Evolutionary conservation across 2,888 invertebrate genomes (phyloP).

Genomic region (Sclerodermus sp.): DNA sequence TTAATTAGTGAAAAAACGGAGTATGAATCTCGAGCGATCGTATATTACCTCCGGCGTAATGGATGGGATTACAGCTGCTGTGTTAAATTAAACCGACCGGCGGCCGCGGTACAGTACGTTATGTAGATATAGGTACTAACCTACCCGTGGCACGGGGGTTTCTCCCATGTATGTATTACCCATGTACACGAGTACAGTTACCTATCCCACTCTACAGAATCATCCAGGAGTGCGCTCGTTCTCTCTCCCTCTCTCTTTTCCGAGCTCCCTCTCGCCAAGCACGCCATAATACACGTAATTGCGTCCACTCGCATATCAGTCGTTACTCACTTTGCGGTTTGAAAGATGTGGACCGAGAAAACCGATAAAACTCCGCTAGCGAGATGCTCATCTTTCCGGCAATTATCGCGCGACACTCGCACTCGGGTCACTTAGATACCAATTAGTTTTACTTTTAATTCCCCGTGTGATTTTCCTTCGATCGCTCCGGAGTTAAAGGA

Average conservation of each 20-base stretch:
- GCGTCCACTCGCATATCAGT: conserved; percentile 24
- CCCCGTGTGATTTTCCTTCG: too few relatives aligned
- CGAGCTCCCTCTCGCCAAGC: conserved; percentile 5
- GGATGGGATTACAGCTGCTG: conserved; percentile 59
- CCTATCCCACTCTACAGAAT: conserved; percentile 27
- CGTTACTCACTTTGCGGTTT: conserved; percentile 22
- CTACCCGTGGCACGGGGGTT: conserved; percentile 35
- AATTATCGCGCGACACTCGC: background rate
- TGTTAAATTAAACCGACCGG: conserved; percentile 58
- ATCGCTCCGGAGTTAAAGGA: too few relatives aligned
- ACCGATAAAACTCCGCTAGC: conserved; percentile 19
- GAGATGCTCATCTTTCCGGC: background rate
- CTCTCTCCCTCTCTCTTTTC: conserved; percentile 4
- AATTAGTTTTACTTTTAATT: too few relatives aligned
- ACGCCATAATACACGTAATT: conserved; percentile 28
- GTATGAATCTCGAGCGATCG: conserved; percentile 60
- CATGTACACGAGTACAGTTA: conserved; percentile 41
- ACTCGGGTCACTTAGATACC: too few relatives aligned
- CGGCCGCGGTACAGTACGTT: conserved; percentile 45
- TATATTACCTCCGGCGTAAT: conserved; percentile 58
- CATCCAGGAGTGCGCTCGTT: background rate
- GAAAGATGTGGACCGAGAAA: conserved; percentile 29
- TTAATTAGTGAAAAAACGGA: conserved; percentile 59
- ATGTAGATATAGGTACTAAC: conserved; percentile 45
- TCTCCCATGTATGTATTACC: conserved; percentile 38